Evolutionary conservation across 2,113 vertebrate genomes (phyloP).

Genomic region (Oryzias javanicus): DNA sequence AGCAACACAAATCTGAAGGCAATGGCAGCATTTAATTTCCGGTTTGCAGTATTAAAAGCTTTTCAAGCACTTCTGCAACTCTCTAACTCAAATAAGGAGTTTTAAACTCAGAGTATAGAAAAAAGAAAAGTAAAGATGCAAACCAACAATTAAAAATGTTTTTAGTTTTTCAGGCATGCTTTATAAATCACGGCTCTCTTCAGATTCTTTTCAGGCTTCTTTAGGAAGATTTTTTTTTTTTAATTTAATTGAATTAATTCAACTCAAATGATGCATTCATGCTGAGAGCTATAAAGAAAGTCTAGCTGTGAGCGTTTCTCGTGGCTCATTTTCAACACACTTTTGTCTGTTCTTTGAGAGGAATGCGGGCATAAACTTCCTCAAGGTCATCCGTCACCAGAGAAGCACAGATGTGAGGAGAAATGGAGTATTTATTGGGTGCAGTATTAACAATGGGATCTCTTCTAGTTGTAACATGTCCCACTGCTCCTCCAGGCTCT

Average conservation of each 20-base stretch:
- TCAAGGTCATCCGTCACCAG: conserved; percentile 63
- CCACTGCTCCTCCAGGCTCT: conserved; percentile 55
- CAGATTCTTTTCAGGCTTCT: not conserved
- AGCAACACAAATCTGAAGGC: too few relatives aligned
- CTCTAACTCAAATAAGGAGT: too few relatives aligned
- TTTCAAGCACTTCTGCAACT: too few relatives aligned
- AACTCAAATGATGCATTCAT: conserved; percentile 4
- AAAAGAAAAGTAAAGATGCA: too few relatives aligned
- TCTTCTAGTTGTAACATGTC: conserved; percentile 51
- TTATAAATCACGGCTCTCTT: conserved; percentile 11
- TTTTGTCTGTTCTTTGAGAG: conserved; percentile 43
- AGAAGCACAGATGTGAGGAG: conserved; percentile 34
- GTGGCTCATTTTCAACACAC: conserved; percentile 34
- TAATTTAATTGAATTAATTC: too few relatives aligned
- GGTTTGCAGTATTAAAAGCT: too few relatives aligned
- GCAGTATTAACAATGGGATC: conserved; percentile 54
- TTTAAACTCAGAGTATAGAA: too few relatives aligned
- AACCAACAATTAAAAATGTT: not conserved
- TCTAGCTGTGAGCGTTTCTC: conserved; percentile 10
- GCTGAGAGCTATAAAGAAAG: conserved; percentile 1
- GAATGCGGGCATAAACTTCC: conserved; percentile 25
- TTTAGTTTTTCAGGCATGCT: not conserved
- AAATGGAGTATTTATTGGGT: conserved; percentile 43
- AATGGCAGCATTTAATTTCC: too few relatives aligned
- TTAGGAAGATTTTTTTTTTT: too few relatives aligned